Conservation (phyloP, 2,113 vertebrate genomes). For the Parus major region DNA sequence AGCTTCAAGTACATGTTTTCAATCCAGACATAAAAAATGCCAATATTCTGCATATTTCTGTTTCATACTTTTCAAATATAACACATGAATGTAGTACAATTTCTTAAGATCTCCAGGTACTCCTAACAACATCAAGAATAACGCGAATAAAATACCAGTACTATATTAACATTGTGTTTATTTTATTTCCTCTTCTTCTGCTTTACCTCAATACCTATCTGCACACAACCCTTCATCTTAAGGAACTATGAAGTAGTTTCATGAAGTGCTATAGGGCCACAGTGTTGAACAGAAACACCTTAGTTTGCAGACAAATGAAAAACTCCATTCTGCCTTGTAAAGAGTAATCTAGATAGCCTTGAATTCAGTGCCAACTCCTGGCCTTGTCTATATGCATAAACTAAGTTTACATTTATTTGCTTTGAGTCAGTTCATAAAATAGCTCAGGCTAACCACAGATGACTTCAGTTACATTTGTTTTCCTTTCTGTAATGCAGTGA, state of each 20-base stretch:
- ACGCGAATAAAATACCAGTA: neutral
- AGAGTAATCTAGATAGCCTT: neutral
- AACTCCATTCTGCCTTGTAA: neutral
- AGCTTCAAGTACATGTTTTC: neutral
- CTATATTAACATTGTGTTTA: neutral
- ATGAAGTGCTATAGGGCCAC: neutral
- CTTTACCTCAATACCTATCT: neutral
- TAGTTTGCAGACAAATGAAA: neutral
- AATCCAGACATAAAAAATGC: neutral
- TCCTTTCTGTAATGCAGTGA: neutral
- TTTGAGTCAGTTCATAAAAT: neutral
- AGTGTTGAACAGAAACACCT: neutral
- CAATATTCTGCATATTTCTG: neutral
- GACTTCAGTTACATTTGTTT: neutral
- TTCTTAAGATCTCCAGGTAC: neutral
- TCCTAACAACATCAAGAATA: neutral
- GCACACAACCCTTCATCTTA: neutral
- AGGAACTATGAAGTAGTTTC: neutral
- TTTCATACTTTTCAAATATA: neutral
- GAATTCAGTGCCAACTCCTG: neutral
- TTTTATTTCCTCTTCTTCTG: neutral
- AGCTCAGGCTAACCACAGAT: neutral
- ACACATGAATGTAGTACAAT: neutral
- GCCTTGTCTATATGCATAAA: neutral
- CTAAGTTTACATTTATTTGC: neutral